These are phyloP conservation scores for Leucosticte australis DNA, from an alignment of 2,113 vertebrate species.

Conservation along the genomic window DNA sequence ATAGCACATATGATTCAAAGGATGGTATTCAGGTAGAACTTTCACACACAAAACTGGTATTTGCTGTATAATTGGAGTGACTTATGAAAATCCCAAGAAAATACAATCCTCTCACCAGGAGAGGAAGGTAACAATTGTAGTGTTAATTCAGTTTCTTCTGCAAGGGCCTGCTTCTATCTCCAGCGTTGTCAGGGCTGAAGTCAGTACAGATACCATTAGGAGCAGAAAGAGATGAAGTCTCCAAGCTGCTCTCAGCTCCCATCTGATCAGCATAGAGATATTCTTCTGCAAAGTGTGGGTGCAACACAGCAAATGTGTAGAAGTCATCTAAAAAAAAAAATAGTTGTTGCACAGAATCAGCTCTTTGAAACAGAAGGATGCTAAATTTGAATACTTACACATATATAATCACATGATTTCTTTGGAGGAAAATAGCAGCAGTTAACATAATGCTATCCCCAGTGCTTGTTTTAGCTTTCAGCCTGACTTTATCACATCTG, in stretches of 20 bases:
- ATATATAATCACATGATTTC: not conserved
- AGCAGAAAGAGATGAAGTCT: conserved; percentile 63
- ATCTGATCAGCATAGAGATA: conserved; percentile 81
- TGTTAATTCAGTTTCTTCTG: conserved; percentile 84
- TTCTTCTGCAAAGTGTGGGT: conserved; percentile 87
- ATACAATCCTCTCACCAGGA: conserved; percentile 79
- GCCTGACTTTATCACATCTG: not conserved
- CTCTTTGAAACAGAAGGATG: conserved; percentile 29
- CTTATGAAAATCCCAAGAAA: conserved; percentile 45
- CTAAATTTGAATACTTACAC: conserved; percentile 33
- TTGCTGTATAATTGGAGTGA: conserved; percentile 24
- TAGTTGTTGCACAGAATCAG: conserved; percentile 3
- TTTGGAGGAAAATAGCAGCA: conserved; percentile 34
- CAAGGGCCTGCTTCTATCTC: conserved; percentile 45
- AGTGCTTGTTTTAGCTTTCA: not conserved
- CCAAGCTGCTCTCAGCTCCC: conserved; percentile 62
- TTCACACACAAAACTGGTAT: conserved; percentile 48
- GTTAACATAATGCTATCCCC: not conserved
- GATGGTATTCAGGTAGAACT: not conserved
- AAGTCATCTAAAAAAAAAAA: conserved; percentile 83
- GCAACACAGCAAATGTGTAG: conserved; percentile 78
- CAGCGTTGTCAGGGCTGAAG: conserved; percentile 83
- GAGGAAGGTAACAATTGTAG: conserved; percentile 59
- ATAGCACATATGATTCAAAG: not conserved
- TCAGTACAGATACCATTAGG: conserved; percentile 94